Percentiles rank a stretch among this genome's conserved stretches.
phyloP scores from a whole-genome alignment of 1,140 invertebrate genomes.

The Diachasmimorpha longicaudata region DNA sequence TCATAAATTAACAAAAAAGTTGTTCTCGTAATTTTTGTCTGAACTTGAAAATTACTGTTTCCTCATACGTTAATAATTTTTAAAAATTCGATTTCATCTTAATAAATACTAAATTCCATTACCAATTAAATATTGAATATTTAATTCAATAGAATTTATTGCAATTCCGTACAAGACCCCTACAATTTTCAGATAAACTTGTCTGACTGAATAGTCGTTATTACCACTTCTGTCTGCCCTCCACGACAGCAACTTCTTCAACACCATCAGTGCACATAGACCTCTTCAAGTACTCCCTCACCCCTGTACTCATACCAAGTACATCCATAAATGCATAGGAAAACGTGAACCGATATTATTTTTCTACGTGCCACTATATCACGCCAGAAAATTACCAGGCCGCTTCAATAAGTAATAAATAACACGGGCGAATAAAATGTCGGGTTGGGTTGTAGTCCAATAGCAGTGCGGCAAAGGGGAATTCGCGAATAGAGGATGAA shows the following conservation, averaged over 20 bases:
- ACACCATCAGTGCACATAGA: background rate
- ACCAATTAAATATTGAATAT: too few relatives aligned
- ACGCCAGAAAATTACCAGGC: constrained; percentile 49
- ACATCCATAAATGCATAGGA: constrained; percentile 43
- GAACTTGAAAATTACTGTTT: too few relatives aligned
- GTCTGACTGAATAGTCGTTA: constrained; percentile 40
- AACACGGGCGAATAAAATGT: constrained; percentile 30
- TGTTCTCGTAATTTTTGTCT: too few relatives aligned
- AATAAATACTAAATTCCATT: too few relatives aligned
- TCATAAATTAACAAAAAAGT: too few relatives aligned
- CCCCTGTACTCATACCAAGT: background rate
- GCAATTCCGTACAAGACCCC: background rate
- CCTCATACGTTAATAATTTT: too few relatives aligned
- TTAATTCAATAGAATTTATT: too few relatives aligned
- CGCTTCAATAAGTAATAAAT: constrained; percentile 56
- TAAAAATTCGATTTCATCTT: too few relatives aligned
- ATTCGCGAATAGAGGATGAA: too few relatives aligned
- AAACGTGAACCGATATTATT: constrained; percentile 44
- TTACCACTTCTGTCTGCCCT: constrained; percentile 2
- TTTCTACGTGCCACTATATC: constrained; percentile 46
- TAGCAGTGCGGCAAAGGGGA: too few relatives aligned
- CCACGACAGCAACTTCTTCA: too few relatives aligned
- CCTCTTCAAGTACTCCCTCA: background rate
- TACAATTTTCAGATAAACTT: constrained; percentile 18
- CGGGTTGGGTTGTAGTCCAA: background rate